Conservation (phyloP, 2,888 invertebrate species). For the Charanyca ferruginea region DNA sequence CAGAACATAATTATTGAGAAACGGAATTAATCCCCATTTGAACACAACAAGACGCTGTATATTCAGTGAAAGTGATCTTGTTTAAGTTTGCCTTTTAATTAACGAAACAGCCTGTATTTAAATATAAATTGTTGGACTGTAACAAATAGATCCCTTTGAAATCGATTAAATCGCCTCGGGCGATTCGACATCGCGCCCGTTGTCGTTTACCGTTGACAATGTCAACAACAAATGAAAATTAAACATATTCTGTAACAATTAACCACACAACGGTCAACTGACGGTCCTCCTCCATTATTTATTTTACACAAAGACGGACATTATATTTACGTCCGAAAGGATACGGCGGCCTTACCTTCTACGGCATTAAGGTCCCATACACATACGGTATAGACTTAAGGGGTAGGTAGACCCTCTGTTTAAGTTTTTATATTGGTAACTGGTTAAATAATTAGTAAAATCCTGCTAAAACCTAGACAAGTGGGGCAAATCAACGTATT, state of each 20-base stretch:
- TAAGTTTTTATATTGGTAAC: not conserved
- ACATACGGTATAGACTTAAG: slow-evolving; percentile 5
- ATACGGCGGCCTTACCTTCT: slow-evolving; percentile 14
- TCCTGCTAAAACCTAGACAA: not conserved
- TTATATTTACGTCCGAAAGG: slow-evolving; percentile 37
- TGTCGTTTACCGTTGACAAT: slow-evolving; percentile 63
- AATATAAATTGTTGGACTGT: slow-evolving; percentile 39
- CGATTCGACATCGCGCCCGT: slow-evolving; percentile 44
- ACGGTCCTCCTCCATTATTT: slow-evolving; percentile 58
- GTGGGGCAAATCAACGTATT: not conserved
- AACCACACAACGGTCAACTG: slow-evolving; percentile 63
- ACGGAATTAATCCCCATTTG: slow-evolving; percentile 1
- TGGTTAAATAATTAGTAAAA: not conserved
- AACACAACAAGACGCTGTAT: not conserved
- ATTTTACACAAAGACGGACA: slow-evolving; percentile 46
- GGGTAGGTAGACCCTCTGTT: slow-evolving; percentile 6
- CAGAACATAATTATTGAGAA: not conserved
- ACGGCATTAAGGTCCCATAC: slow-evolving; percentile 5
- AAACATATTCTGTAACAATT: slow-evolving; percentile 67
- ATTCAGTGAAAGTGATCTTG: slow-evolving; percentile 13
- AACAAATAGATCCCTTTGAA: slow-evolving; percentile 53
- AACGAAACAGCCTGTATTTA: slow-evolving; percentile 24
- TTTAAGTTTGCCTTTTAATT: slow-evolving; percentile 39
- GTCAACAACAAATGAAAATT: slow-evolving; percentile 64
- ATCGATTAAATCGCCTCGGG: slow-evolving; percentile 58